Evolutionary conservation across 2,888 invertebrate species (phyloP).

Genomic region (Portevinia maculata): DNA sequence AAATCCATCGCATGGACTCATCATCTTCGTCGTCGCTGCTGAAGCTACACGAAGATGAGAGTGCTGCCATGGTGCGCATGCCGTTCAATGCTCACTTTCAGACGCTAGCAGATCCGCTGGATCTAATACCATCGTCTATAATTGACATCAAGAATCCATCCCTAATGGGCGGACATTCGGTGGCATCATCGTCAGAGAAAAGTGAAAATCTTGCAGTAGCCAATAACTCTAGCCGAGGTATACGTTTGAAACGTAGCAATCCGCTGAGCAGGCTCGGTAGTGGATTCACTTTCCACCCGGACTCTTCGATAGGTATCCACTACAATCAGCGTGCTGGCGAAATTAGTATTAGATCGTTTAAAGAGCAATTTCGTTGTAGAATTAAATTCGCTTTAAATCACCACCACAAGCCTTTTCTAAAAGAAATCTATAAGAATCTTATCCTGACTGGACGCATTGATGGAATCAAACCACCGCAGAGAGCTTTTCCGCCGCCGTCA

Average conservation of each 20-base stretch:
- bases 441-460: constrained; percentile 78
- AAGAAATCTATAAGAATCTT: constrained; percentile 81
- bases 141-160: constrained; percentile 77
- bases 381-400: constrained; percentile 80
- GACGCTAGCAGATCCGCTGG: constrained; percentile 78
- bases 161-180: constrained; percentile 35
- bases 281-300: constrained; percentile 80
- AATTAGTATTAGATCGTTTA: constrained; percentile 81
- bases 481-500: constrained; percentile 78
- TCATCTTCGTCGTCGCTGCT: constrained; percentile 69
- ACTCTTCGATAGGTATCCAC: constrained; percentile 79
- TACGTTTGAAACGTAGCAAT: constrained; percentile 67
- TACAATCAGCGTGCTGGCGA: constrained; percentile 81
- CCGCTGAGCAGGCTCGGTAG: constrained; percentile 76
- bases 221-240: constrained; percentile 37
- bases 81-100: constrained; percentile 68
- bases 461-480: constrained; percentile 77
- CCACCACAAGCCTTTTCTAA: constrained; percentile 81
- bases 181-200: constrained; percentile 10
- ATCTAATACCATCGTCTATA: constrained; percentile 79
- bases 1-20: constrained; percentile 63
- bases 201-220: constrained; percentile 46
- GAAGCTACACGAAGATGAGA: constrained; percentile 66
- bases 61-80: constrained; percentile 69
- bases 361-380: constrained; percentile 81